Conservation (phyloP, 2,797 vertebrate species). For the Hydrophis major region DNA sequence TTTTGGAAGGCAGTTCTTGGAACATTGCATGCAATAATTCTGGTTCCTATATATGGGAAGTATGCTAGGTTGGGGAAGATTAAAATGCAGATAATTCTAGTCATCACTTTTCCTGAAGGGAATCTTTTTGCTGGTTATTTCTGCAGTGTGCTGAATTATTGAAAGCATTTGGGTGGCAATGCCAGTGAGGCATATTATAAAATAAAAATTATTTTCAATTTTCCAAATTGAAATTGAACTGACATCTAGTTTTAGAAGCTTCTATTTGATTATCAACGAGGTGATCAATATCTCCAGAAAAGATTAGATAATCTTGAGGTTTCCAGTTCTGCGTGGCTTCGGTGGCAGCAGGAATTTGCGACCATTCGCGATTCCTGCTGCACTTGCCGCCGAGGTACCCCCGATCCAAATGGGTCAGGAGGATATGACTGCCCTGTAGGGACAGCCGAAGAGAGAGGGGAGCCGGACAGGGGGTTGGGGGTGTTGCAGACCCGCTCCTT, state of each 20-base stretch:
- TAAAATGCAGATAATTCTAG: background rate
- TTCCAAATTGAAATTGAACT: no score
- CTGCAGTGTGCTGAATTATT: background rate
- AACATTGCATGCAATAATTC: background rate
- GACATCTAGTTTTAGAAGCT: background rate
- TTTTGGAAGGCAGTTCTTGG: background rate
- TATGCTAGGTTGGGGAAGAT: background rate
- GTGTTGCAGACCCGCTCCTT: no score
- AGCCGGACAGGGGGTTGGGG: no score
- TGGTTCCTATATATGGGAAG: background rate
- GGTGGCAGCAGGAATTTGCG: no score
- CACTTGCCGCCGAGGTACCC: no score
- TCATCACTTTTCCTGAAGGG: no score
- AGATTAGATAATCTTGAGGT: background rate
- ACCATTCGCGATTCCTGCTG: no score
- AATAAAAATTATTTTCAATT: background rate
- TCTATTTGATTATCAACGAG: background rate
- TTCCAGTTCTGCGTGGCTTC: no score
- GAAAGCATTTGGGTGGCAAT: background rate
- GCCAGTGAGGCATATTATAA: background rate
- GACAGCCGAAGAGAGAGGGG: no score
- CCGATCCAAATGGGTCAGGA: no score
- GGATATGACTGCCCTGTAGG: no score
- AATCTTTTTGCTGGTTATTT: background rate
- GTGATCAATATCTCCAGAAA: background rate